Conservation (phyloP, 2,113 vertebrate species). For the Brachypodius melanocephalos region DNA sequence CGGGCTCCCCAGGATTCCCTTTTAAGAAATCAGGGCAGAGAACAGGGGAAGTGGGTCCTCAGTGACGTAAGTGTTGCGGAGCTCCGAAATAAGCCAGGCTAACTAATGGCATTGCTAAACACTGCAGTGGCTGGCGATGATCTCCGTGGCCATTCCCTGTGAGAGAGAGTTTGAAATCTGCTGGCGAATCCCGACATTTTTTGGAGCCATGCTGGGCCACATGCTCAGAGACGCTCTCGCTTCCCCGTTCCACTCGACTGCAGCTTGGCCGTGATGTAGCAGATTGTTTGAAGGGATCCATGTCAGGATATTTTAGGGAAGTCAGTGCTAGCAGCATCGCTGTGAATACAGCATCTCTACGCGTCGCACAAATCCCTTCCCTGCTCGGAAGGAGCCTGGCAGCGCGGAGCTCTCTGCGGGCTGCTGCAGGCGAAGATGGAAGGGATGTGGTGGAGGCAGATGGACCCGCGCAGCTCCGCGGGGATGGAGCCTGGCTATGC, state of each 20-base stretch:
- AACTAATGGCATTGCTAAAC: background rate
- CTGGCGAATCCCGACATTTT: background rate
- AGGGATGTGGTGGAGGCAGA: background rate
- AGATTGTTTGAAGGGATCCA: background rate
- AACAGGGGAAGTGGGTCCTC: slow-evolving; percentile 13
- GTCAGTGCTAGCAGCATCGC: background rate
- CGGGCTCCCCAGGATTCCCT: background rate
- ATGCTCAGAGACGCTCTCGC: background rate
- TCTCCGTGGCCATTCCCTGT: background rate
- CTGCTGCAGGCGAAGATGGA: background rate
- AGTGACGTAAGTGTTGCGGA: background rate
- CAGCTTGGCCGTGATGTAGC: background rate
- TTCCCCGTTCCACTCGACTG: background rate
- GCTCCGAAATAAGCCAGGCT: background rate
- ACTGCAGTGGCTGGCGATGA: background rate
- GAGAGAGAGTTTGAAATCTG: background rate
- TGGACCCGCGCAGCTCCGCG: background rate
- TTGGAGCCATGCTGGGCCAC: background rate
- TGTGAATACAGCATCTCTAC: background rate
- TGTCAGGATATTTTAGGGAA: slow-evolving; percentile 17
- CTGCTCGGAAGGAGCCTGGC: background rate
- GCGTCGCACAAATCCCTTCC: background rate
- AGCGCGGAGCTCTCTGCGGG: background rate
- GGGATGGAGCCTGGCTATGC: background rate
- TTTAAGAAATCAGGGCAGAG: background rate